Evolutionary conservation across 1,140 invertebrate genomes (phyloP), one percentile per base, ranked within the genome.

Genomic region (Neelides sp.): DNA sequence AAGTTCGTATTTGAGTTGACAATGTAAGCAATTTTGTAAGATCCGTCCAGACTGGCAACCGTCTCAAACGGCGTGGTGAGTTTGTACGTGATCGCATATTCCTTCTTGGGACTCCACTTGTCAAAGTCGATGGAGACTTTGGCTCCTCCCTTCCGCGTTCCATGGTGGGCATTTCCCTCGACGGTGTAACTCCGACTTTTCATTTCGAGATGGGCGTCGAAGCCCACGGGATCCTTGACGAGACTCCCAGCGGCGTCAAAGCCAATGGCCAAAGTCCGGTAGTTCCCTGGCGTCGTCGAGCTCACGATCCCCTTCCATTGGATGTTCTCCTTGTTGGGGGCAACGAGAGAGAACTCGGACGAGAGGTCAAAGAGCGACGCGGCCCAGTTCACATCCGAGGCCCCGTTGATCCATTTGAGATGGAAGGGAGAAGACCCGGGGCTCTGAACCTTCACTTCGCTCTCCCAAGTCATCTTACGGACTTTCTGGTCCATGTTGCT

Each of bases 1-100:
- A 61, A 55, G 32, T 61, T 57, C 23, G 13, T 57, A 24, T 7
- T 50, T 23, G 54, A 57, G 23, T 52, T 42, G 32, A 44, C 49
- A 32, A 53, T 27, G 28, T 35, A 40, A 26, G 24, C 30, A 17
- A 32, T 46, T 26, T 54, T 44, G 2, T 32, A n/a, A 2, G 23
- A 39, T 24, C 48, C 45, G 5, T 46, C 46, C 1, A 57, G 1
- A 13, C 48, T 43, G 32, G 39, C 48, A 2, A 51, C 22, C 17
- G 35, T 17, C 7, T 28, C 20, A 26, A 46, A 45, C 4, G 58
- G 58, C 15, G 49, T 47, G 28, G 24, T 42, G 3, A 61, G 3
- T 15, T 23, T 32, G 42, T 54, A 61, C 24, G 37, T 48, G 24
- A 55, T 30, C 23, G 53, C 48, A 27, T 46, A 22, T 15, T 30